phyloP scores from a whole-genome alignment of 2,113 vertebrate species.

The Bagarius yarrelli region DNA sequence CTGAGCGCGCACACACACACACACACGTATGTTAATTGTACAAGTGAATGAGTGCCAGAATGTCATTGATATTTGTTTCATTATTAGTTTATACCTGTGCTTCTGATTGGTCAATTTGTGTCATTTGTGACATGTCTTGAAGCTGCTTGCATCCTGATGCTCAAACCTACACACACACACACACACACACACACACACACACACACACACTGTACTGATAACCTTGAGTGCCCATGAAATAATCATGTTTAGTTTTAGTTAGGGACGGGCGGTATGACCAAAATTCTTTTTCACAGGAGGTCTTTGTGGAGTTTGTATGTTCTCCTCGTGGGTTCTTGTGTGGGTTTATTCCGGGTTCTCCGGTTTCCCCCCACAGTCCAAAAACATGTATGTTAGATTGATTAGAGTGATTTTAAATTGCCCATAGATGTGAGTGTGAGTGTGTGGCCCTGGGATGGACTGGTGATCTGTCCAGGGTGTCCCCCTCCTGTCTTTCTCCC shows the following conservation, averaged over 20 bases:
- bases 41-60: slow-evolving; percentile 3
- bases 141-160: slow-evolving; percentile 50
- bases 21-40: neutral
- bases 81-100: slow-evolving; percentile 27
- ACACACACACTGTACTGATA: slow-evolving; percentile 18
- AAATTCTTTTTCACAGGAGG: neutral
- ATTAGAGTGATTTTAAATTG: too few relatives aligned
- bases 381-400: too few relatives aligned
- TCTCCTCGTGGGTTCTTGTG: too few relatives aligned
- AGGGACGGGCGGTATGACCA: neutral
- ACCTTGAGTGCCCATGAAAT: neutral
- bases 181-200: neutral
- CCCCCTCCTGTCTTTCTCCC: too few relatives aligned
- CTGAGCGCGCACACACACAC: neutral
- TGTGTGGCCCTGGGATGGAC: too few relatives aligned
- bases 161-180: neutral
- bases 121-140: slow-evolving; percentile 47
- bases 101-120: slow-evolving; percentile 43
- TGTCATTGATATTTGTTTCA: slow-evolving; percentile 12
- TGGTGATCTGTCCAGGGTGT: too few relatives aligned
- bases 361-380: too few relatives aligned
- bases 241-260: neutral
- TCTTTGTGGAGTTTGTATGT: too few relatives aligned
- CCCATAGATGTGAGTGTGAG: too few relatives aligned
- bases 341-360: too few relatives aligned